Base-by-base conservation (phyloP, 2,797 vertebrate genomes). In the Masticophis lateralis region DNA sequence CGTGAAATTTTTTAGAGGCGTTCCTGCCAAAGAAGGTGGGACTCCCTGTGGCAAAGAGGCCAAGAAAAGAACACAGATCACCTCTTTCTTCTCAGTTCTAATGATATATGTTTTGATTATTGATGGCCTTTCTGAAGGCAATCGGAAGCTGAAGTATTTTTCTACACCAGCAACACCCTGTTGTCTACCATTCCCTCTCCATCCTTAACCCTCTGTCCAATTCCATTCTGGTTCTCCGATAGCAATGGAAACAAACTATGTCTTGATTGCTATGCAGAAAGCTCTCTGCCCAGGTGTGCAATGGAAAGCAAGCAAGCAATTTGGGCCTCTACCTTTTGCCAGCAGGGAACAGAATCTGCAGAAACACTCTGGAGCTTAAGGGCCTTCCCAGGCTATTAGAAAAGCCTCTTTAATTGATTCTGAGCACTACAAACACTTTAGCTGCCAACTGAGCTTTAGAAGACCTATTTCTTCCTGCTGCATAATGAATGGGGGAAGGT, bases 211-310 rank as follows among this genome's bases (percentile, higher is more conserved):
- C 53, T 69, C 74, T 59, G 89, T 51, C 57, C 83, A 51, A 63
- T 63, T 59, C 37, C 51, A 25, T 32, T 57, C 87, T 4, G 32
- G 53, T 47, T 57, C 51, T 22, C 32, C 8, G 20, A 87, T 87
- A 90, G 47, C 92, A 90, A 55, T 32, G 47, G 32, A 83, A 90
- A 27, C 11, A 87, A 87, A 87, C 27, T 20, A 51, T 25, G 18
- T 63, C 90, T 87, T 90, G 89, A 74, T 90, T 12, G 11, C 27
- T 22, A 28, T 87, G 83, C 66, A 53, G 79, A 93, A 90, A 90
- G 27, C 51, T 87, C 59, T 32, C 60, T 87, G 60, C 27, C 51
- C 89, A 93, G 61, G 89, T 90, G 53, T 87, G 43, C 87, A 27
- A 90, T 51, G 37, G 89, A 74, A 59, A 55, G 28, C 66, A 28